Base-by-base conservation (phyloP, 2,797 vertebrate genomes). In the Salmo trutta region DNA sequence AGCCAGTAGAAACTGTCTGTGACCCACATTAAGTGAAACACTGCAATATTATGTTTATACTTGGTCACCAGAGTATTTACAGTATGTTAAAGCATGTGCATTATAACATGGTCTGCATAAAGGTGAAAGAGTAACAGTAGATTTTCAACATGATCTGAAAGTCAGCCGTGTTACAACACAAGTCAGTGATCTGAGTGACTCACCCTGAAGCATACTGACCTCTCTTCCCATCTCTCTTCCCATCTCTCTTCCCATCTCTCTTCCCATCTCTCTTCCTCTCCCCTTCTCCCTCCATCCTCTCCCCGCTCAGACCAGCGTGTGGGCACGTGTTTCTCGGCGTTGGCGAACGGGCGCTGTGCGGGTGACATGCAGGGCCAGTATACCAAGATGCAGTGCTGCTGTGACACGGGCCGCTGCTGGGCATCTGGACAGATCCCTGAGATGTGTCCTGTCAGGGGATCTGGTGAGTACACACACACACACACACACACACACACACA, bases 371-470 rank as follows among this genome's bases (percentile, higher is more conserved):
- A 87, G 0, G 96, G 97, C 24, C 96, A 97, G 83, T 97, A 94
- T 91, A 98, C 95, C 47, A 96, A 96, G 90, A 95, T 95, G 90
- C 98, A 98, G 77, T 99, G 98, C 80, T 99, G 98, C 88, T 99
- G 98, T 5, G 98, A 99, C 73, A 94, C 95, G 0, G 97, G 97
- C 0, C 96, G 97, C 78, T 99, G 98, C 91, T 99, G 98, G 98
- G 96, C 97, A 21, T 62, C 95, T 0, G 95, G 95, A 10, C 94
- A 94, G 84, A 93, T 95, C 24, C 97, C 98, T 0, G 98, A 99
- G 90, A 97, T 98, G 95, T 99, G 98, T 74, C 97, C 98, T 0
- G 96, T 97, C 70, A 90, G 96, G 24, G 98, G 98, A 0, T 98
- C 97, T 0, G 98, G 98, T 99, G 84, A 94, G 95, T 90, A 79